A percentile compares a stretch with the other conserved stretches of the same genome.
Conservation (phyloP, 2,113 vertebrate species). For the Theristicus caerulescens region DNA sequence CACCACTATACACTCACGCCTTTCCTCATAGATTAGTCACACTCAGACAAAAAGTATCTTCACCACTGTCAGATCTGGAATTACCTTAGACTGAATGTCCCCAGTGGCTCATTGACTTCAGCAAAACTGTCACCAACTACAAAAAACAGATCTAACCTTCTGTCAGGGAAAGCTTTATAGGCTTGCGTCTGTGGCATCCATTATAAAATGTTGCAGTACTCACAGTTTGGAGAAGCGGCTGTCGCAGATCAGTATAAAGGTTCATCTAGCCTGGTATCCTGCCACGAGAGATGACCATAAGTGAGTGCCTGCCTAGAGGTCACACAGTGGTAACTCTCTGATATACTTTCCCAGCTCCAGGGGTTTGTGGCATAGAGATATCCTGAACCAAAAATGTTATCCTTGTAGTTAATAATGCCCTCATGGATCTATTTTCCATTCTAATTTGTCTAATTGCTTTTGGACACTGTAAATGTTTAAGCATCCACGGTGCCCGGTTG, state of each 20-base stretch:
- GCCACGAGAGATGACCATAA: neutral
- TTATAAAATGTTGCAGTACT: neutral
- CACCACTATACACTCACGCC: neutral
- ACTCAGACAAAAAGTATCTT: neutral
- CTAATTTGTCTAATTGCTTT: slow-evolving; percentile 10
- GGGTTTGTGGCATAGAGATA: neutral
- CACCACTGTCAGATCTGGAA: neutral
- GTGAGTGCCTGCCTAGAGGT: neutral
- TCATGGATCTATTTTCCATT: neutral
- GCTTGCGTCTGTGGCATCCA: neutral
- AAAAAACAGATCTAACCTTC: neutral
- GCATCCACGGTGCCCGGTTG: neutral
- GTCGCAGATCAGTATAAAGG: neutral
- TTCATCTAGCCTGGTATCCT: neutral
- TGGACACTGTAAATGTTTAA: neutral
- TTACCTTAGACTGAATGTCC: neutral
- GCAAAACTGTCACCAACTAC: neutral
- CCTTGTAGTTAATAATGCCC: neutral
- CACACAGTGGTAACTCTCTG: neutral
- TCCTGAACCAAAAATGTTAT: neutral
- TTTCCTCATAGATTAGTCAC: neutral
- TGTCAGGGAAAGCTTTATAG: neutral
- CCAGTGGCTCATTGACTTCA: neutral
- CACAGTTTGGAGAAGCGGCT: neutral
- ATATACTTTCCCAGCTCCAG: neutral